Conservation (phyloP, 2,113 vertebrate genomes). For the Apus apus region DNA sequence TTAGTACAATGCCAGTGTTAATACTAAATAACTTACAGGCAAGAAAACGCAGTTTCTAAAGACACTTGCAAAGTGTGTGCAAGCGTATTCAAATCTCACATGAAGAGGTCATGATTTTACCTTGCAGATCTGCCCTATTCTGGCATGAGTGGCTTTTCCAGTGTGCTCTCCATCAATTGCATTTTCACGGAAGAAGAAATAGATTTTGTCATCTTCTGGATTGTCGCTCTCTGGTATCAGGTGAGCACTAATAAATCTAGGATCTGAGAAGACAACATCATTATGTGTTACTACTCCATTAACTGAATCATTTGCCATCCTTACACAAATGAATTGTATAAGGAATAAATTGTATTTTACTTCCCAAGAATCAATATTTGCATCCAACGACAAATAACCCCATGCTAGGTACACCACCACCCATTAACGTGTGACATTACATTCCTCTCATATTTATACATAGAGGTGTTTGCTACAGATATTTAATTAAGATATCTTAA, state of each 20-base stretch:
- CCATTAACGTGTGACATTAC: background rate
- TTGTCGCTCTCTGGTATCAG: conserved; percentile 96
- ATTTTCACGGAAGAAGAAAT: conserved; percentile 97
- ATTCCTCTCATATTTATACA: background rate
- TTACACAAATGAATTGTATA: background rate
- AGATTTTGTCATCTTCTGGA: conserved; percentile 97
- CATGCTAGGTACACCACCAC: background rate
- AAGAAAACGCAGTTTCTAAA: background rate
- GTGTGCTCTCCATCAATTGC: conserved; percentile 95
- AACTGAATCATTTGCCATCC: background rate
- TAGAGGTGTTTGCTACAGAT: background rate
- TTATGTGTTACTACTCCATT: background rate
- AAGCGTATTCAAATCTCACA: background rate
- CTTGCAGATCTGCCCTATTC: conserved; percentile 98
- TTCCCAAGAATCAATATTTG: background rate
- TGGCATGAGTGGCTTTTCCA: conserved; percentile 94
- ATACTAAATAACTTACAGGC: background rate
- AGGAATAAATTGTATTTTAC: background rate
- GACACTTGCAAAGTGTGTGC: background rate
- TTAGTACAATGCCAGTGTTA: background rate
- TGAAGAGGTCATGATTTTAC: conserved; percentile 69
- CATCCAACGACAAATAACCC: background rate
- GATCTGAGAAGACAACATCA: conserved; percentile 80
- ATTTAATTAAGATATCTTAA: background rate
- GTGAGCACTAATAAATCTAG: conserved; percentile 90